These are phyloP conservation scores for Drosophila melanocephala DNA, from an alignment of 2,888 invertebrate genomes.

Conservation along the genomic window DNA sequence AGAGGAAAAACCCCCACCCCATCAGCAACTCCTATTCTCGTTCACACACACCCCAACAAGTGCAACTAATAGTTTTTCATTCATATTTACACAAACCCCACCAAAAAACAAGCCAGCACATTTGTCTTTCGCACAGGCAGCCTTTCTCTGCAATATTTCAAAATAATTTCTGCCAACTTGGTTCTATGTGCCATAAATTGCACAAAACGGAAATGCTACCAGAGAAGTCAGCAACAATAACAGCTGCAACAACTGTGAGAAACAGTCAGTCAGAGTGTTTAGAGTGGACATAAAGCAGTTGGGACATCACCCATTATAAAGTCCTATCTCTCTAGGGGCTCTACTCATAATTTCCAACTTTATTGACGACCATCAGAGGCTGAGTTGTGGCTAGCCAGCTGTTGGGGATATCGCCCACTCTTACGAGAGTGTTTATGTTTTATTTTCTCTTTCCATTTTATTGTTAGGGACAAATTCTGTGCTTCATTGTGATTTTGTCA, in stretches of 20 bases:
- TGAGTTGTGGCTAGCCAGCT: slow-evolving; percentile 46
- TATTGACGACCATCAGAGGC: slow-evolving; percentile 63
- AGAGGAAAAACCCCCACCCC: background rate
- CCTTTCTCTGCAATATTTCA: slow-evolving; percentile 72
- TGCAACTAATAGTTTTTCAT: slow-evolving; percentile 69
- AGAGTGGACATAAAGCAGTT: slow-evolving; percentile 56
- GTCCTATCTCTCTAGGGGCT: slow-evolving; percentile 43
- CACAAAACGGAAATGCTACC: slow-evolving; percentile 52
- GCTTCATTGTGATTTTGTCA: background rate
- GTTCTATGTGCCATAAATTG: slow-evolving; percentile 51
- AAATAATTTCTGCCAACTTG: slow-evolving; percentile 65
- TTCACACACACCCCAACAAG: slow-evolving; percentile 11
- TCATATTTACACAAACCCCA: slow-evolving; percentile 46
- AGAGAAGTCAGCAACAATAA: slow-evolving; percentile 20
- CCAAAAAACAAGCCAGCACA: slow-evolving; percentile 20
- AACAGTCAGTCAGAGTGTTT: slow-evolving; percentile 40
- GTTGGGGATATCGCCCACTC: slow-evolving; percentile 28
- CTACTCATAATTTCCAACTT: slow-evolving; percentile 58
- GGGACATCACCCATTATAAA: slow-evolving; percentile 56
- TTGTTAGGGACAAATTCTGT: background rate
- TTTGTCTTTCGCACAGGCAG: slow-evolving; percentile 58
- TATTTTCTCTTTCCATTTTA: background rate
- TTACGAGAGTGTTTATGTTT: slow-evolving; percentile 35
- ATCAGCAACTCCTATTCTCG: slow-evolving; percentile 21
- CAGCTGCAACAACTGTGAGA: slow-evolving; percentile 5